Conservation (phyloP, 2,888 invertebrate genomes). For the Monopis laevigella region DNA sequence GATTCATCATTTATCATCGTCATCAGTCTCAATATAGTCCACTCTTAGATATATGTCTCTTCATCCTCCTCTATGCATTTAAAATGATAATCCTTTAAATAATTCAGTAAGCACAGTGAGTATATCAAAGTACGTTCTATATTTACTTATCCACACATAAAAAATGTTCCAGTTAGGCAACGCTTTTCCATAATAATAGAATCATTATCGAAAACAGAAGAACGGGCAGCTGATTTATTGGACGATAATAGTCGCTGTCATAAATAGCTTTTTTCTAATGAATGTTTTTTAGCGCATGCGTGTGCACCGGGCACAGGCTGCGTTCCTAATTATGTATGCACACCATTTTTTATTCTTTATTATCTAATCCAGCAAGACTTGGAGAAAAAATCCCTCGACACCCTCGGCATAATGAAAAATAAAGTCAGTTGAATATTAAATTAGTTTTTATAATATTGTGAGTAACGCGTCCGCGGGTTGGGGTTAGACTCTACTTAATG, state of each 20-base stretch:
- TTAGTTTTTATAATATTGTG: conserved; percentile 2
- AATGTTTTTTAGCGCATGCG: conserved; percentile 42
- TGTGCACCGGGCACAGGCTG: conserved; percentile 41
- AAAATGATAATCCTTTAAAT: too few relatives aligned
- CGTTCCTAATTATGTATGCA: conserved; percentile 47
- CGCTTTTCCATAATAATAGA: conserved; percentile 68
- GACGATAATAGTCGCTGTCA: conserved; percentile 65
- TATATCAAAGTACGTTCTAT: conserved; percentile 32
- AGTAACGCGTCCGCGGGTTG: too few relatives aligned
- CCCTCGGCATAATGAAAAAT: conserved; percentile 4
- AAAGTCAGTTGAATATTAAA: not conserved
- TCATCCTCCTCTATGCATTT: too few relatives aligned
- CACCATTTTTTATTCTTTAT: conserved; percentile 24
- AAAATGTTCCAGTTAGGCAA: conserved; percentile 66
- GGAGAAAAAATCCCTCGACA: too few relatives aligned
- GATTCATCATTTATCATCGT: too few relatives aligned
- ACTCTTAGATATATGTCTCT: too few relatives aligned
- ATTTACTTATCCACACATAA: conserved; percentile 28
- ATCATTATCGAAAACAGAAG: conserved; percentile 69
- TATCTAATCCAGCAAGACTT: too few relatives aligned
- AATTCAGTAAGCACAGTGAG: too few relatives aligned
- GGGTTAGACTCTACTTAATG: too few relatives aligned
- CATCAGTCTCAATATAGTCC: too few relatives aligned
- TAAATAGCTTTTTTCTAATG: conserved; percentile 64
- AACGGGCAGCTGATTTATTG: conserved; percentile 68